A percentile compares a stretch with the other conserved stretches of the same genome.
These are phyloP conservation scores for Brachyrhaphis roseni DNA, from an alignment of 2,797 vertebrate species.

Conservation along the genomic window DNA sequence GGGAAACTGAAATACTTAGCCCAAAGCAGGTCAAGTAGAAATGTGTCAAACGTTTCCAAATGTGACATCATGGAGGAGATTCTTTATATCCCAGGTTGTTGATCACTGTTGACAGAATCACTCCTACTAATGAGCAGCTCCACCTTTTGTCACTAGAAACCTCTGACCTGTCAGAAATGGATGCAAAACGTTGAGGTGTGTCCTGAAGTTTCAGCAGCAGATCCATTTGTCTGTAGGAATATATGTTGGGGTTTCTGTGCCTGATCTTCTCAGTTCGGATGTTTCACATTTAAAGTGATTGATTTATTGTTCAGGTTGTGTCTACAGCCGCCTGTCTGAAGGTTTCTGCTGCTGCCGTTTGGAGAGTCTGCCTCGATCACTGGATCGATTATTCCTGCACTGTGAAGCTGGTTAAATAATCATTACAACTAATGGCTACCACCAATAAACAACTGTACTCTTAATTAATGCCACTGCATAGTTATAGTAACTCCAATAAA, in stretches of 20 bases:
- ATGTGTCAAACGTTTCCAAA: too few relatives aligned
- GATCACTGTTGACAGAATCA: background rate
- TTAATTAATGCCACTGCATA: background rate
- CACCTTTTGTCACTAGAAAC: too few relatives aligned
- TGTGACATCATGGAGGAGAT: background rate
- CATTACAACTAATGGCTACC: background rate
- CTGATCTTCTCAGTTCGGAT: background rate
- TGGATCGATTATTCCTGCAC: background rate
- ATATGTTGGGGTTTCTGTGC: background rate
- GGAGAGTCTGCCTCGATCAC: background rate
- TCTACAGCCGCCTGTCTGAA: background rate
- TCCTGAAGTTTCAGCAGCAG: background rate
- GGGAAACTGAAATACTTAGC: background rate
- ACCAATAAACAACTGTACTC: background rate
- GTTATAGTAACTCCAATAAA: background rate
- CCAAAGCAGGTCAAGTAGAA: too few relatives aligned
- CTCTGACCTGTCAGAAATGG: background rate
- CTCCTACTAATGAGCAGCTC: background rate
- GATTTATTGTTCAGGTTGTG: background rate
- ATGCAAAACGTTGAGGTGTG: background rate
- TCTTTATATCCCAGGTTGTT: background rate
- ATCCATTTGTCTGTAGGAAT: background rate
- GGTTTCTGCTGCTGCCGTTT: background rate
- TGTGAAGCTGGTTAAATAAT: background rate
- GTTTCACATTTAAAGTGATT: background rate